These are phyloP conservation scores for Metaphire vulgaris DNA, from an alignment of 1,140 invertebrate genomes.

Conservation along the genomic window DNA sequence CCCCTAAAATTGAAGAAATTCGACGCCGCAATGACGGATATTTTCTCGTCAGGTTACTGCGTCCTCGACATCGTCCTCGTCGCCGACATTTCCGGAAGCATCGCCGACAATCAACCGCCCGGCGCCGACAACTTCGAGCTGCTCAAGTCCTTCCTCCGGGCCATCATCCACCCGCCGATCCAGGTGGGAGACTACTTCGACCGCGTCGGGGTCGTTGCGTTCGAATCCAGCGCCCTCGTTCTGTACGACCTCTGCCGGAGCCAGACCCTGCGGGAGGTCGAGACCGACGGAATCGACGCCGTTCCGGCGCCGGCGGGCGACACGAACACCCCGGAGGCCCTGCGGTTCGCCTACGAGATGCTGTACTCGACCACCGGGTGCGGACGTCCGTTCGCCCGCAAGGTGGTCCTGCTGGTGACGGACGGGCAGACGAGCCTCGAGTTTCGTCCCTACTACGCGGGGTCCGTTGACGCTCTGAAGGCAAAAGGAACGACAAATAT, in stretches of 20 bases:
- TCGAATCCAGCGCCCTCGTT: constrained; percentile 3
- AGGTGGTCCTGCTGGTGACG: constrained; percentile 4
- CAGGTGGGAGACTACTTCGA: constrained; percentile 10
- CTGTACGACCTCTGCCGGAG: constrained; percentile 14
- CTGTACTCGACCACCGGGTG: constrained; percentile 4
- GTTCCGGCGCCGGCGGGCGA: not conserved
- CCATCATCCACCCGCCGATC: not conserved
- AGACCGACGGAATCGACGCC: not conserved
- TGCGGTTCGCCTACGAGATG: constrained; percentile 14
- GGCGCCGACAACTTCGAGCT: constrained; percentile 15
- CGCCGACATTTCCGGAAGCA: constrained; percentile 17
- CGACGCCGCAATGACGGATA: too few species aligned
- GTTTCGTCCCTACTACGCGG: not conserved
- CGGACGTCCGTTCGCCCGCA: not conserved
- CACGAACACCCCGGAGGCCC: constrained; percentile 12
- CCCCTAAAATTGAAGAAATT: too few species aligned
- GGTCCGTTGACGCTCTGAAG: not conserved
- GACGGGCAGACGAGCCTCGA: constrained; percentile 9
- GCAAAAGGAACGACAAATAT: not conserved
- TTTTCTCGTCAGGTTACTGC: constrained; percentile 14
- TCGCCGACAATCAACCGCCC: constrained; percentile 14
- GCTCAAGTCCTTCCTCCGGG: constrained; percentile 1
- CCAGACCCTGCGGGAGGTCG: not conserved
- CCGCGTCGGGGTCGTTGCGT: constrained; percentile 11
- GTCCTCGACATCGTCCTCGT: constrained; percentile 16